phyloP scores from a whole-genome alignment of 2,113 vertebrate genomes.

The Hymenochirus boettgeri region DNA sequence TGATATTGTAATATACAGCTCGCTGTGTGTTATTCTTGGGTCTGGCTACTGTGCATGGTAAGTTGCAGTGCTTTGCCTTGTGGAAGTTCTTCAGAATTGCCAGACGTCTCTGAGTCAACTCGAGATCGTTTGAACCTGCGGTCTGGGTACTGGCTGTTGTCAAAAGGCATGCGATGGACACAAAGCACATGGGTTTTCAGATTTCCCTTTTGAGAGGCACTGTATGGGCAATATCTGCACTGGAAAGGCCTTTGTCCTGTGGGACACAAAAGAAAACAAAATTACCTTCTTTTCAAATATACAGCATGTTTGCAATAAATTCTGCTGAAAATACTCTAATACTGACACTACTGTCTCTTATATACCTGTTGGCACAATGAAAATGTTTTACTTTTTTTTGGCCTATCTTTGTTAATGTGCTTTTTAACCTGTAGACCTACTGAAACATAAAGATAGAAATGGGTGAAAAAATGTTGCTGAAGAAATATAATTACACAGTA shows the following conservation, averaged over 20 bases:
- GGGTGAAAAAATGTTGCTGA: too few relatives aligned
- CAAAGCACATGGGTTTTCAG: conserved; percentile 93
- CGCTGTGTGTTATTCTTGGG: conserved; percentile 52
- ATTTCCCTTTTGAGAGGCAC: conserved; percentile 94
- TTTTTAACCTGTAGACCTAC: too few relatives aligned
- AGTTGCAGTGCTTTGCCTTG: conserved; percentile 56
- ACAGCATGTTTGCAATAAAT: background rate
- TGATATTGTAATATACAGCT: conserved; percentile 39
- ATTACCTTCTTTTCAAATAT: background rate
- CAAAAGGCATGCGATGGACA: conserved; percentile 92
- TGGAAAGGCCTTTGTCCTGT: conserved; percentile 85
- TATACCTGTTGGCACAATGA: too few relatives aligned
- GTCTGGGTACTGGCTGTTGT: conserved; percentile 93
- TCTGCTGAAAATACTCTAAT: too few relatives aligned
- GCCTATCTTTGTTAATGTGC: too few relatives aligned
- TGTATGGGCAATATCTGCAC: conserved; percentile 88
- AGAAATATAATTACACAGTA: too few relatives aligned
- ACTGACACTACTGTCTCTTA: too few relatives aligned
- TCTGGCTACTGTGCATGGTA: conserved; percentile 51
- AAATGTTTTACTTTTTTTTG: too few relatives aligned
- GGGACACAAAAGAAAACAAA: conserved; percentile 47
- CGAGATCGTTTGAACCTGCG: conserved; percentile 89
- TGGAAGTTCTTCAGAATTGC: conserved; percentile 62
- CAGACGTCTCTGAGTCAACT: conserved; percentile 64
- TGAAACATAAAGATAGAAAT: too few relatives aligned